phyloP scores from a whole-genome alignment of 2,888 invertebrate genomes.

The Resseliella maxima region DNA sequence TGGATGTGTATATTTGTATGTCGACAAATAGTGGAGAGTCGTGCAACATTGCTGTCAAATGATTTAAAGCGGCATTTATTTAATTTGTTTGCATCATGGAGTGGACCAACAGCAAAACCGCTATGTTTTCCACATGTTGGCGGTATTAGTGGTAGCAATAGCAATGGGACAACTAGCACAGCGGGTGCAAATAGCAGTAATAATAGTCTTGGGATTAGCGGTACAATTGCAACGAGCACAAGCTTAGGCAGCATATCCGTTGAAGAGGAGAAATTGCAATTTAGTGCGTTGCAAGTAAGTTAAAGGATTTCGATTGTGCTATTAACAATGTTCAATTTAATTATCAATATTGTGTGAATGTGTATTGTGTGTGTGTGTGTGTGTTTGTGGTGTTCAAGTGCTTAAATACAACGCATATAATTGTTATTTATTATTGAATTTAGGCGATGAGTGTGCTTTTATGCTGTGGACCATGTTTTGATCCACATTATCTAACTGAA shows the following conservation, averaged over 20 bases:
- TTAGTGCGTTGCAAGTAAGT: constrained; percentile 72
- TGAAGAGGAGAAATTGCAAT: constrained; percentile 72
- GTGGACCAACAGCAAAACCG: constrained; percentile 84
- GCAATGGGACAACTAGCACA: constrained; percentile 1
- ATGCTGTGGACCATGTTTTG: constrained; percentile 96
- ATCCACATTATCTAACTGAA: constrained; percentile 80
- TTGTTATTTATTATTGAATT: constrained; percentile 60
- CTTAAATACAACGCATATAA: not conserved
- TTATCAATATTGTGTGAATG: no score
- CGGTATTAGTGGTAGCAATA: constrained; percentile 63
- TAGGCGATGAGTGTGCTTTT: constrained; percentile 96
- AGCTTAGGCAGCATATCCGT: constrained; percentile 62
- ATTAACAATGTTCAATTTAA: no score
- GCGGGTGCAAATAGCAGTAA: constrained; percentile 9
- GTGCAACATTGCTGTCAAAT: constrained; percentile 85
- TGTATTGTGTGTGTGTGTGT: no score
- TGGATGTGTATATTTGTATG: constrained; percentile 56
- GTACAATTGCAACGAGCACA: constrained; percentile 28
- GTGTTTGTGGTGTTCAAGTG: no score
- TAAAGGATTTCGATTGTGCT: constrained; percentile 57
- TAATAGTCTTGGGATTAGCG: constrained; percentile 61
- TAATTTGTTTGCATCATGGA: constrained; percentile 93
- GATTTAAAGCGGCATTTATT: constrained; percentile 90
- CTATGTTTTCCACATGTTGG: constrained; percentile 69
- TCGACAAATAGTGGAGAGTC: constrained; percentile 80